Percentiles rank a stretch among this genome's conserved stretches.
Conservation (phyloP, 2,888 invertebrate species). For the Acronicta psi region DNA sequence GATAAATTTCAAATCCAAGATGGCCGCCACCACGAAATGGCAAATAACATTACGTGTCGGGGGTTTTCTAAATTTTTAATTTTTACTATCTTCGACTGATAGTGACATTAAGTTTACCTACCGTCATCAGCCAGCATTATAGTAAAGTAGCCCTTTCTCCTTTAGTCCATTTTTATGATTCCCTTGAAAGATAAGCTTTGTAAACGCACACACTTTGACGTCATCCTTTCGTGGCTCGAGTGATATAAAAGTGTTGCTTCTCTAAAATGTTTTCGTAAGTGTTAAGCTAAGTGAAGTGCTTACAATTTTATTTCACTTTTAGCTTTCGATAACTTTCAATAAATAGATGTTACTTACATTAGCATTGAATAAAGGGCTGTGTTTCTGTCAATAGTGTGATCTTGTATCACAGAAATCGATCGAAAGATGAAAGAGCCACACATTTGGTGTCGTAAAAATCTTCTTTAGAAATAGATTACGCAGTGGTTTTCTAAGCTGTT, state of each 20-base stretch:
- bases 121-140: constrained; percentile 32
- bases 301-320: not conserved
- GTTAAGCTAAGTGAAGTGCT: not conserved
- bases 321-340: not conserved
- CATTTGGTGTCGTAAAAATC: no score
- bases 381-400: no score
- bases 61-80: no score
- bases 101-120: constrained; percentile 50
- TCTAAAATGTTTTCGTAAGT: constrained; percentile 14
- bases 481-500: no score
- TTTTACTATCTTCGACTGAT: constrained; percentile 40
- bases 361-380: no score
- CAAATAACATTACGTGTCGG: no score
- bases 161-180: constrained; percentile 54
- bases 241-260: constrained; percentile 31
- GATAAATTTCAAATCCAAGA: no score
- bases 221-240: constrained; percentile 31
- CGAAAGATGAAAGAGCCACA: no score
- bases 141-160: constrained; percentile 46
- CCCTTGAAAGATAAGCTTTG: constrained; percentile 51
- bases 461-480: no score
- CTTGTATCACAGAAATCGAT: no score
- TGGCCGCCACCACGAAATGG: no score
- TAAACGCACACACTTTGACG: constrained; percentile 32
- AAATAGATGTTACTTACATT: no score